Evolutionary conservation across 2,113 vertebrate genomes (phyloP), one percentile per base, ranked within the genome.

Genomic region (Heterotis niloticus): DNA sequence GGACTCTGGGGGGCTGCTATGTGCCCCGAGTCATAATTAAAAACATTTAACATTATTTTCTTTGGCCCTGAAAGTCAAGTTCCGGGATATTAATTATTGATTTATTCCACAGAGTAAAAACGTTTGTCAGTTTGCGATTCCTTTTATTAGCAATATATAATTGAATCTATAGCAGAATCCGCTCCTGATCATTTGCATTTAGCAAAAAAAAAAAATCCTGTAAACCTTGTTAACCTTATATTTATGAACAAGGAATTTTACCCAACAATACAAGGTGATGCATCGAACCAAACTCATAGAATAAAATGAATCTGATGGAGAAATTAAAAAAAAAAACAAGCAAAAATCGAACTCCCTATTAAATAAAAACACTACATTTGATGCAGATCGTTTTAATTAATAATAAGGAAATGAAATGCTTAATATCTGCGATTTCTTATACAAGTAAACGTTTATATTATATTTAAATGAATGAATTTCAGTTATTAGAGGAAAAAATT

Each of bases 1-100:
- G 98, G 94, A 94, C 96, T 95, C 96, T 94, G 93, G 96, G 95
- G 96, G 95, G 92, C 95, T 92, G 3, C 91, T 92, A 91, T 95
- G 94, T 95, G 96, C 95, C 96, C 95, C 93, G 94, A 98, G 95
- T 98, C 95, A 96, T 96, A 98, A 99, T 99, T 98, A 98, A 98
- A 96, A 96, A 94, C 94, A 95, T 96, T 98, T 98, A 99, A 98
- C 96, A 98, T 95, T 96, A 94, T 97, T 97, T 97, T 96, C 98
- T 97, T 98, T 98, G 92, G 94, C 91, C 95, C 96, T 95, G 95
- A 96, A 98, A 97, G 95, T 94, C 96, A 94, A 95, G 94, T 95
- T 97, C 93, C 94, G 93, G 94, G 92, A 93, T 93, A 96, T 95
- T 97, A 94, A 96, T 93, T 96, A 93, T 94, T 94, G 89, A 93